Base-by-base conservation (phyloP, 2,113 vertebrate genomes). In the Rhegmatorhina hoffmannsi region DNA sequence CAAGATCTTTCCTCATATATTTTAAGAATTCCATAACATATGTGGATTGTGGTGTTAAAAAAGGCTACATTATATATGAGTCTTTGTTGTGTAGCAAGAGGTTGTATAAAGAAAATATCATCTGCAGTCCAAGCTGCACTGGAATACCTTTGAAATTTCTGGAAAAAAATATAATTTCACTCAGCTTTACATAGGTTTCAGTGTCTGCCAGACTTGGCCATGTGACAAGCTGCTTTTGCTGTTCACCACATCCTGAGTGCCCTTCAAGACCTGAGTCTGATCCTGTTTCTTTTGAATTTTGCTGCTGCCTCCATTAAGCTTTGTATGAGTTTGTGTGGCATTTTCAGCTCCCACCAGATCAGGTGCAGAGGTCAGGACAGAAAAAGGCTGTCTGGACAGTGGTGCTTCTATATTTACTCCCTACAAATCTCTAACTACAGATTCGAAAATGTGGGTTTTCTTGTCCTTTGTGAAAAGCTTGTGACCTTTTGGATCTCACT, bases 21-120 rank as follows among this genome's bases (percentile, higher is more conserved):
- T 49, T 68, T 60, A 75, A 86, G 14, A 92, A 47, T 18, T 43
- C 24, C 34, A 18, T 26, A 63, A 59, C 53, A 6, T 23, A 38
- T 50, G 11, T 70, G 18, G 24, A 34, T 17, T 70, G 18, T 34
- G 24, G 11, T 58, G 29, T 36, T 15, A 17, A 60, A 12, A 53
- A 18, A 12, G 18, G 13, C 5, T 5, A 1, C 18, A 1, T n/a
- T 80, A 49, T 21, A 60, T 2, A 0, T 15, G 11, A 14, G 9
- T 6, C 28, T 87, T 74, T 56, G 4, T 20, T 63, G 33, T 49
- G 34, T 40, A 63, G 11, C 43, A 50, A 70, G 55, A 58, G 10
- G 18, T n/a, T 38, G 10, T 53, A 11, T 13, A 53, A 82, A 64
- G 29, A 60, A 84, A 82, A 29, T 25, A n/a, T 7, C 10, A 58